Percentiles rank a stretch among this genome's conserved stretches.
Conservation (phyloP, 2,113 vertebrate genomes). For the Chlorodrepanis virens region DNA sequence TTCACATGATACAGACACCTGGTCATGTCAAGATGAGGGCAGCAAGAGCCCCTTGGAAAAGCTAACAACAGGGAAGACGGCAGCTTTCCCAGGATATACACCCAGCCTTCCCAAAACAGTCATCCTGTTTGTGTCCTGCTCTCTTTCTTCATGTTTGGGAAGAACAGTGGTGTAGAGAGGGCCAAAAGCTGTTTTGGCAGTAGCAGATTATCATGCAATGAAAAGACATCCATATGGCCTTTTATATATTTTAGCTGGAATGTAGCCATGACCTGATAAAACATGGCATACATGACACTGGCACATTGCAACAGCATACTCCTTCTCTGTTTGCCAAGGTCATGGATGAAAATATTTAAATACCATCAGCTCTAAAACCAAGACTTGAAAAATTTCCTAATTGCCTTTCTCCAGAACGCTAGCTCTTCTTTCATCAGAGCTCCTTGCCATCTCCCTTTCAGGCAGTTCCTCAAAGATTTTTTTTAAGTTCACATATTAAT, state of each 20-base stretch:
- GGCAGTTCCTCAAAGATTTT: neutral
- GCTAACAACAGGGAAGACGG: neutral
- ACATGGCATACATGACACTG: neutral
- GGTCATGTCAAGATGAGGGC: neutral
- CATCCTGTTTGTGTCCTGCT: neutral
- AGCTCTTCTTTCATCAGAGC: neutral
- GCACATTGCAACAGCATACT: neutral
- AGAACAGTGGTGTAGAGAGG: neutral
- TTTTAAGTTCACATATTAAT: neutral
- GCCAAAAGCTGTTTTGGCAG: neutral
- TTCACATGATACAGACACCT: fast-evolving
- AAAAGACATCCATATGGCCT: neutral
- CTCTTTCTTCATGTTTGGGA: neutral
- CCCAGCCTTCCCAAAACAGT: neutral
- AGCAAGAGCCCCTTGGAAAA: neutral
- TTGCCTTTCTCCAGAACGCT: neutral
- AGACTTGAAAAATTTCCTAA: neutral
- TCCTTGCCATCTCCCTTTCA: neutral
- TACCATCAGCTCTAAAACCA: neutral
- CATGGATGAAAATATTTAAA: neutral
- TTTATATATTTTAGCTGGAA: neutral
- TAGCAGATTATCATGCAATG: neutral
- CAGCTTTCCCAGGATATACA: neutral
- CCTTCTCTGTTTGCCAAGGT: neutral
- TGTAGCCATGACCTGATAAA: neutral